These are phyloP conservation scores for Drosophila limbata DNA, from an alignment of 2,888 invertebrate species.

Conservation along the genomic window DNA sequence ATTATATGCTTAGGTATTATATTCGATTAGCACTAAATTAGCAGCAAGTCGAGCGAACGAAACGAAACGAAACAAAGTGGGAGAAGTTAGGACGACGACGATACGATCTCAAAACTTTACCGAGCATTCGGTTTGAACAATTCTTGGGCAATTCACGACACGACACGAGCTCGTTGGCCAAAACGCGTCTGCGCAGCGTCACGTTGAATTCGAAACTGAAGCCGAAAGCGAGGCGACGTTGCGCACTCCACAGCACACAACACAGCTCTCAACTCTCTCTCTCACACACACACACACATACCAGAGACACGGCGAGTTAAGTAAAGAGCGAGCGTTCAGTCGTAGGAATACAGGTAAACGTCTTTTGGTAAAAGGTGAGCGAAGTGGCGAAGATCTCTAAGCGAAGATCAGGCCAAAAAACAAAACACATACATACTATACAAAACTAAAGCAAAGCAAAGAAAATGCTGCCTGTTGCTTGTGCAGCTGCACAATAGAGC, in stretches of 20 bases:
- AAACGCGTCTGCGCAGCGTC: constrained; percentile 83
- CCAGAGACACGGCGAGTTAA: constrained; percentile 37
- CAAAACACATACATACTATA: constrained; percentile 6
- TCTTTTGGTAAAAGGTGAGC: constrained; percentile 63
- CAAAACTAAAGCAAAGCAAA: constrained; percentile 59
- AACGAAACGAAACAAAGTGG: background rate
- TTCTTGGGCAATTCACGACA: constrained; percentile 1
- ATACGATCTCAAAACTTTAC: constrained; percentile 42
- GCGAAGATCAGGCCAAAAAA: constrained; percentile 65
- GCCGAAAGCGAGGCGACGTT: constrained; percentile 37
- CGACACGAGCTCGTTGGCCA: constrained; percentile 19
- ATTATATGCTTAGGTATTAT: constrained; percentile 44
- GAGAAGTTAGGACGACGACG: constrained; percentile 26
- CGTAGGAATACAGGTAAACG: constrained; percentile 68
- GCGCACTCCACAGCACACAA: constrained; percentile 36
- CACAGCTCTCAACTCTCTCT: constrained; percentile 8
- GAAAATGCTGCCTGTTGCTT: constrained; percentile 53
- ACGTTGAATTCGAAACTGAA: constrained; percentile 83
- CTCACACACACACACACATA: constrained; percentile 26
- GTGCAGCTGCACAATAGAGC: constrained; percentile 68
- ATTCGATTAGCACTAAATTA: constrained; percentile 59
- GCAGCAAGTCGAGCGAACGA: constrained; percentile 37
- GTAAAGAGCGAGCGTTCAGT: constrained; percentile 37
- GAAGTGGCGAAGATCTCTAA: constrained; percentile 53
- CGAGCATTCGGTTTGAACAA: constrained; percentile 25